Evolutionary conservation across 2,113 vertebrate species (phyloP).

Genomic region (Tretioscincus oriximinensis): DNA sequence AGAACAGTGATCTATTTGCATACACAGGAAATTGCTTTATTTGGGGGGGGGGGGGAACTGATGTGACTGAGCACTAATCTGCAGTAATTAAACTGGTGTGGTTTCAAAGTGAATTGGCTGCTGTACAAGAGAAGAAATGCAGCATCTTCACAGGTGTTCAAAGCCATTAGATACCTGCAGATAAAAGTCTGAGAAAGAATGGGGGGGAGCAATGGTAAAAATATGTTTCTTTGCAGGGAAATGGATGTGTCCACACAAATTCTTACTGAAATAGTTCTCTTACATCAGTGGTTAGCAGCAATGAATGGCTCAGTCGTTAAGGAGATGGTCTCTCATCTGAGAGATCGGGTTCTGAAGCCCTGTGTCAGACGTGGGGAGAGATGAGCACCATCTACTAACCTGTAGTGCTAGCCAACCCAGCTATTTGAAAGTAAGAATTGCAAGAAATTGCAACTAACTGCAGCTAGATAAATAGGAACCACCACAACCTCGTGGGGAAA

Average conservation of each 20-base stretch:
- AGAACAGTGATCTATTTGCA: constrained; percentile 64
- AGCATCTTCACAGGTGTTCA: constrained; percentile 34
- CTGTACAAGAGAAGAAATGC: constrained; percentile 49
- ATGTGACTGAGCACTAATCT: constrained; percentile 58
- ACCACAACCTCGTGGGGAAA: too few relatives aligned
- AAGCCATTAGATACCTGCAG: neutral
- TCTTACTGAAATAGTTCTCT: neutral
- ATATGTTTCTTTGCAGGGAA: neutral
- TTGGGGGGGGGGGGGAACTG: constrained; percentile 19
- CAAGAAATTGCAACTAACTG: too few relatives aligned
- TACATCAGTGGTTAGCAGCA: too few relatives aligned
- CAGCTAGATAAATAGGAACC: too few relatives aligned
- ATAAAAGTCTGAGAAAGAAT: neutral
- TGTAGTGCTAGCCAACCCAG: too few relatives aligned
- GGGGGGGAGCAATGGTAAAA: neutral
- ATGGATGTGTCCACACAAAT: neutral
- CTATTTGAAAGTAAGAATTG: too few relatives aligned
- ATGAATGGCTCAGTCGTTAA: too few relatives aligned
- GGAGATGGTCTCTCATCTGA: too few relatives aligned
- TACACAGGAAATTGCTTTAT: constrained; percentile 67
- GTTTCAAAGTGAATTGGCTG: constrained; percentile 57
- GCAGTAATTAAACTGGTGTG: constrained; percentile 65
- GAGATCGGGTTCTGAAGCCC: too few relatives aligned
- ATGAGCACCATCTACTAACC: too few relatives aligned
- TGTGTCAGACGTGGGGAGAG: too few relatives aligned